Evolutionary conservation across 2,888 invertebrate species (phyloP), one percentile per base, ranked within the genome.

Genomic region (Agonopterix arenella): DNA sequence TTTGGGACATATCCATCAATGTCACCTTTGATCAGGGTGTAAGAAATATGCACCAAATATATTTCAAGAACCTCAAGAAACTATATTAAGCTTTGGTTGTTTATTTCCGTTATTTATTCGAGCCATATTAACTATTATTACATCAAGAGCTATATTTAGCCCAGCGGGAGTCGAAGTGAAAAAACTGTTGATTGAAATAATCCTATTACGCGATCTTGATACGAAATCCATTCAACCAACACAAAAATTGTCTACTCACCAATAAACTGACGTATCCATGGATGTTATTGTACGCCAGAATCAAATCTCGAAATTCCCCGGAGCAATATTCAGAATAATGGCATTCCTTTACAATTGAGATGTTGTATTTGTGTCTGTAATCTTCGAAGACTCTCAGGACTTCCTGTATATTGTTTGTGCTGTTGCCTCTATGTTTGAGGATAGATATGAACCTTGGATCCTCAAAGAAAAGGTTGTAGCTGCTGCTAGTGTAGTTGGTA

Each of bases 201-300:
- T 28, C 28, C 28, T 2, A 28, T 28, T 28, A 5, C 28, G 7
- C 5, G 2, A 7, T 28, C 28, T 28, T 28, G 28, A 28, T 28
- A 28, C 28, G 28, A 28, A 28, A 28, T 28, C 28, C 28, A 28
- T 5, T 28, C 28, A 28, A 28, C 28, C 28, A 28, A 4, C 5
- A 28, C 28, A 5, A 1, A 28, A 28, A 28, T 28, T 28, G 1
- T 46, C 11, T 18, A 80, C 91, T 90, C 70, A 97, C 96, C 75
- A 94, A 81, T 47, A 97, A 86, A 52, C 96, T 94, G 58, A 95
- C 91, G 77, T 96, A 96, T 52, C 96, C 96, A 74, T 98, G 97
- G 56, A 93, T 90, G 50, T 91, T 85, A 51, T 92, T 91, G 75
- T 96, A 96, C 0, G 89, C 89, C 2, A 90, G 70, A 36, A 94